Base-by-base conservation (phyloP, 1,140 invertebrate genomes). In the Piezodorus guildinii region DNA sequence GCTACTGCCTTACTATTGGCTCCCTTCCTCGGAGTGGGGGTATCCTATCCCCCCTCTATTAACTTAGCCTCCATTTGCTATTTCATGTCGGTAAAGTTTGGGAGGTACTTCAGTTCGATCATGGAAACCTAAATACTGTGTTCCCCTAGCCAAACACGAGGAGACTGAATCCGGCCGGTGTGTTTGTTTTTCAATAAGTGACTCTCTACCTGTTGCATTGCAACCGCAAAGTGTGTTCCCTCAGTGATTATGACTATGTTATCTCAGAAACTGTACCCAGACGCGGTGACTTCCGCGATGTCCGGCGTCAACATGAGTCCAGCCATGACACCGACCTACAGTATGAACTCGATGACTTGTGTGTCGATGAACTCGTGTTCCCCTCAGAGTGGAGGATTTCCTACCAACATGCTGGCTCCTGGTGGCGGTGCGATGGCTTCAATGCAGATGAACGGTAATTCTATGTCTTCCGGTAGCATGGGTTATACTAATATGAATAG, bases 331-430 rank as follows among this genome's bases (percentile, higher is more conserved):
- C 82, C 85, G 21, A 83, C 84, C 17, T 89, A 88, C 65, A 79
- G 80, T 54, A 90, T 91, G 76, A 89, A 89, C 75, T 81, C 84
- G 52, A 87, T 88, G 84, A 81, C 82, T 65, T 86, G 85, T 74
- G 77, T 81, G 23, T 73, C 79, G 79, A 79, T 79, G 75, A 79
- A 79, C 74, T 74, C 73, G 71, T 84, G 83, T 65, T 83, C 81
- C 12, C 83, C 84, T 4, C 84, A 87, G 68, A 78, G 79, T 1
- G 75, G 76, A 1, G 78, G 77, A 62, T 82, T 82, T 70, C 81
- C 77, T 69, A 78, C 79, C 71, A 81, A 77, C 74, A 85, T 79
- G 77, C 74, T 80, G 61, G 80, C 73, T 69, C 78, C 79, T 62
- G 77, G 77, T 68, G 77, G 77, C 68, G 83, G 79, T 75, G 79